A percentile compares a stretch with the other conserved stretches of the same genome.
Conservation (phyloP, 2,113 vertebrate species). For the Corythoichthys intestinalis region DNA sequence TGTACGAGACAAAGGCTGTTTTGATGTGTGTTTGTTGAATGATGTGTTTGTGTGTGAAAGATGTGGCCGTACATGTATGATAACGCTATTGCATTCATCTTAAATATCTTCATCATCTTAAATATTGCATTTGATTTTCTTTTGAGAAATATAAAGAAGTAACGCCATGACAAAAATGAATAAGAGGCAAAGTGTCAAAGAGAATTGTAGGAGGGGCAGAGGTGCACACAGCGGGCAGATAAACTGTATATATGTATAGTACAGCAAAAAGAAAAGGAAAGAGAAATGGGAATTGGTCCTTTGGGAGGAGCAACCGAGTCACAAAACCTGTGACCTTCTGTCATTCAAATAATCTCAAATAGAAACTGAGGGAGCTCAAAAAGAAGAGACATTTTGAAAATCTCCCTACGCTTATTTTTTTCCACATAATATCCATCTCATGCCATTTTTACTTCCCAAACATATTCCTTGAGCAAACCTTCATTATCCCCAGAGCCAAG, state of each 20-base stretch:
- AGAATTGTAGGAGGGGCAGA: constrained; percentile 19
- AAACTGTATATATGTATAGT: not conserved
- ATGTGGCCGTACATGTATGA: too few relatives aligned
- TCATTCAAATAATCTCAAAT: constrained; percentile 17
- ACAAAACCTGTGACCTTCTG: constrained; percentile 38
- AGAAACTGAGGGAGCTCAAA: constrained; percentile 16
- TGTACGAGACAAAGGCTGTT: too few relatives aligned
- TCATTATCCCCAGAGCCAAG: constrained; percentile 11
- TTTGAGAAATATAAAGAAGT: constrained; percentile 23
- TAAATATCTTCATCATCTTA: not conserved
- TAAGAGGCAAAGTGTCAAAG: constrained; percentile 9
- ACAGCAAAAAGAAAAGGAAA: not conserved
- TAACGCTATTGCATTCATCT: too few relatives aligned
- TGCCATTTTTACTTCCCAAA: not conserved
- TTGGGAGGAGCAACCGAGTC: constrained; percentile 17
- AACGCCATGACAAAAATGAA: not conserved
- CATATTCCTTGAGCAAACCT: not conserved
- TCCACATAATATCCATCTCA: not conserved
- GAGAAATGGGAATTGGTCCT: constrained; percentile 1
- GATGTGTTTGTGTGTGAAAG: too few relatives aligned
- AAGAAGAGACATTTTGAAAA: not conserved
- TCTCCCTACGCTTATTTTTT: not conserved
- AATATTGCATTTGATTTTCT: constrained; percentile 15
- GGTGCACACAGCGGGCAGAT: not conserved
- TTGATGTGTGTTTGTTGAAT: too few relatives aligned